Conservation (phyloP, 2,113 vertebrate genomes). For the Ibidorhyncha struthersii region DNA sequence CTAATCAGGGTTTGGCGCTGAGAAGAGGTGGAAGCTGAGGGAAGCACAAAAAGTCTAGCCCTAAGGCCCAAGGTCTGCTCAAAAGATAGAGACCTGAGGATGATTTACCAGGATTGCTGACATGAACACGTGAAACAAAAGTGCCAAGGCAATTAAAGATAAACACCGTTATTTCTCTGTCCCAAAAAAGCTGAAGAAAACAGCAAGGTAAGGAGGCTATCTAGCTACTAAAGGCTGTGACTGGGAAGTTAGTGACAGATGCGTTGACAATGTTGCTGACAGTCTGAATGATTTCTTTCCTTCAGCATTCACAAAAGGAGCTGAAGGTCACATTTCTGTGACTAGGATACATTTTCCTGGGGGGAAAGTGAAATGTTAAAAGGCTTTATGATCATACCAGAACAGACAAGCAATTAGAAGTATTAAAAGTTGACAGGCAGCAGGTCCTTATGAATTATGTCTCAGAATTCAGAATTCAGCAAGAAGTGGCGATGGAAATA, state of each 20-base stretch:
- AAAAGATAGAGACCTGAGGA: not conserved
- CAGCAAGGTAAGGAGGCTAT: not conserved
- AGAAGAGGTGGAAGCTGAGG: not conserved
- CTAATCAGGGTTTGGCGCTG: not conserved
- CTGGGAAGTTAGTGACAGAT: not conserved
- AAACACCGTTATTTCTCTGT: not conserved
- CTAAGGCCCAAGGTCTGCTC: not conserved
- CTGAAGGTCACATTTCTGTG: slow-evolving; percentile 56
- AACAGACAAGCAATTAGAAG: slow-evolving; percentile 45
- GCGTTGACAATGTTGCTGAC: not conserved
- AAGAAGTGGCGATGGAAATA: not conserved
- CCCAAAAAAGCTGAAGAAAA: not conserved
- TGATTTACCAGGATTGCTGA: not conserved
- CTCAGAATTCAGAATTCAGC: slow-evolving; percentile 21
- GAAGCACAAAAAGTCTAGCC: not conserved
- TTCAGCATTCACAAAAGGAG: slow-evolving; percentile 31
- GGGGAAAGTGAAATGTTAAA: slow-evolving; percentile 48
- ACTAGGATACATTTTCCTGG: slow-evolving; percentile 18
- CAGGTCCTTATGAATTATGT: slow-evolving; percentile 15
- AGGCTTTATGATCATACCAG: slow-evolving; percentile 25
- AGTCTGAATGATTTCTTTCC: slow-evolving; percentile 44
- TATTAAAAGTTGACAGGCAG: slow-evolving; percentile 17
- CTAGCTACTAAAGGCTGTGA: not conserved
- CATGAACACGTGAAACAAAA: not conserved
- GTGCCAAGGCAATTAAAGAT: not conserved